Percentiles rank a stretch among this genome's conserved stretches.
phyloP scores from a whole-genome alignment of 2,797 vertebrate genomes.

The Sebastes kiyomatsui region DNA sequence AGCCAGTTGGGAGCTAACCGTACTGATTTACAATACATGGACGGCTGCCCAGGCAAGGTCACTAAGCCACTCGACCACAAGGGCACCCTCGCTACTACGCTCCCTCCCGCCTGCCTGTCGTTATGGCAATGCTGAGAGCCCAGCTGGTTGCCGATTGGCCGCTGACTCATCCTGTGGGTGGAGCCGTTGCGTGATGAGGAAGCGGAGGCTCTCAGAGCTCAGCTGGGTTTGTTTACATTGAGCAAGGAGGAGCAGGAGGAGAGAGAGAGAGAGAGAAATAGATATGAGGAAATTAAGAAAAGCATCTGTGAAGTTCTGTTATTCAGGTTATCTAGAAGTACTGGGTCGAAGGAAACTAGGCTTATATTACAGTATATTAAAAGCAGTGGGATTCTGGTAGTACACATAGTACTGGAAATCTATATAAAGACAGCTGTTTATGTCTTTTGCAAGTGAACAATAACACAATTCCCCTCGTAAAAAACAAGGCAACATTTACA shows the following conservation, averaged over 20 bases:
- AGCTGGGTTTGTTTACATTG: conserved; percentile 76
- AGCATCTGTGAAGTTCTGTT: neutral
- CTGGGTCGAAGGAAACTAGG: neutral
- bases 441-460: neutral
- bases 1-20: conserved; percentile 19
- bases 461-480: too few species aligned
- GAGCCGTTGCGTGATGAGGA: conserved; percentile 43
- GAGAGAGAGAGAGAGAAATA: neutral
- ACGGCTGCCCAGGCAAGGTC: conserved; percentile 64
- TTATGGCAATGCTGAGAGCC: conserved; percentile 62
- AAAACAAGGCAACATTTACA: neutral
- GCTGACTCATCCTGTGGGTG: conserved; percentile 50
- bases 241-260: conserved; percentile 9
- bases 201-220: conserved; percentile 50
- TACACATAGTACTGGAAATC: neutral
- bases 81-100: conserved; percentile 54
- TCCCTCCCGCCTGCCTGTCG: conserved; percentile 41
- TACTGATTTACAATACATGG: conserved; percentile 61
- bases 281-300: neutral
- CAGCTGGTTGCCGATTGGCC: conserved; percentile 57
- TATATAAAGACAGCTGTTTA: neutral
- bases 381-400: neutral
- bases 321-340: neutral
- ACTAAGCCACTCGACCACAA: conserved; percentile 66
- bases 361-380: neutral